Evolutionary conservation across 2,797 vertebrate species (phyloP).

Genomic region (Ceryle rudis): DNA sequence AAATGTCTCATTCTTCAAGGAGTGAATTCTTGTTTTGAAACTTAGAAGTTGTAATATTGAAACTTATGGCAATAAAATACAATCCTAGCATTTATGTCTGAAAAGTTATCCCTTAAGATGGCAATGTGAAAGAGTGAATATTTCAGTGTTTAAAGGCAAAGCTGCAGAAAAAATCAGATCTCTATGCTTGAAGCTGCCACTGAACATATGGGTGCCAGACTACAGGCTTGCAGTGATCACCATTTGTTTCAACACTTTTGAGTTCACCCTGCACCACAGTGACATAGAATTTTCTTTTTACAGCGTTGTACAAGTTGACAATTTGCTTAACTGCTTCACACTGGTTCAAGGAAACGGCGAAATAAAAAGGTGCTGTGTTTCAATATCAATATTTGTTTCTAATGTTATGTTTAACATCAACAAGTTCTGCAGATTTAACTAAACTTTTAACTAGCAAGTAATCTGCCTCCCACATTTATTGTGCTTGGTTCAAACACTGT

Average conservation of each 20-base stretch:
- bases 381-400: neutral
- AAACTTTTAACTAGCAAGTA: neutral
- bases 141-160: neutral
- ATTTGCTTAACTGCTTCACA: neutral
- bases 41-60: neutral
- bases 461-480: neutral
- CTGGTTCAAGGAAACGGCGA: neutral
- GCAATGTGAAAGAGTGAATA: neutral
- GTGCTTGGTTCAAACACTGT: neutral
- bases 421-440: neutral
- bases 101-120: slow-evolving; percentile 30
- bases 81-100: slow-evolving; percentile 1
- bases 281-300: neutral
- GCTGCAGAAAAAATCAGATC: slow-evolving; percentile 43
- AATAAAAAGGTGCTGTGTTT: neutral
- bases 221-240: neutral
- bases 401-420: neutral
- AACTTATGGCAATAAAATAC: neutral
- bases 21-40: neutral
- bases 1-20: neutral
- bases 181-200: slow-evolving; percentile 10
- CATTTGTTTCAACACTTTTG: neutral
- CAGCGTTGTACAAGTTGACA: neutral
- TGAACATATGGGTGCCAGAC: slow-evolving; percentile 45
- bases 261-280: neutral